Base-by-base conservation (phyloP, 2,888 invertebrate species). In the Drosophila kokeensis region DNA sequence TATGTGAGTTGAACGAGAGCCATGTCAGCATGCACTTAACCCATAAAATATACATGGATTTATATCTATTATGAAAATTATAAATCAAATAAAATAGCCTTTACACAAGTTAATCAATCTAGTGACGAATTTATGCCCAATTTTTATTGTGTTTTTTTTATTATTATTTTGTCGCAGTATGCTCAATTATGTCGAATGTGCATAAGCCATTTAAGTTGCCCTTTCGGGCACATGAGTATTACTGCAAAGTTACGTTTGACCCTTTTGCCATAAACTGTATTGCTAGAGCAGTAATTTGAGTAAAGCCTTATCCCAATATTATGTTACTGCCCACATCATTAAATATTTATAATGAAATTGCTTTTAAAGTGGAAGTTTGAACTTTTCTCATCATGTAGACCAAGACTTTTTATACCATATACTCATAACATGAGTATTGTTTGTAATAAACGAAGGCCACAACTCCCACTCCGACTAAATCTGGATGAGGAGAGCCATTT, bases 11-110 rank as follows among this genome's bases (percentile, higher is more conserved):
- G 27, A 5, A 38, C 24, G 24, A 15, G 27, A 15, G 15, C 24
- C 45, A 24, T 24, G 63, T 70, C 45, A 24, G 45, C 68, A 74
- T 76, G 73, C 71, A 79, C 73, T 71, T 79, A 73, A 73, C 79
- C 69, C 73, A 81, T 82, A 73, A 74, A 76, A 74, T 65, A 67
- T 64, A 67, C 63, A 86, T 29, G 18, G 24, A 29, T 49, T 49
- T 49, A 49, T 49, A 49, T 29, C 18, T 49, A 49, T 49, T 45
- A 45, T 45, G 45, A 24, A 24, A 45, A 45, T 45, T 45, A 45
- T 24, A 24, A 45, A 24, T 24, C 45, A 45, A 15, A 45, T 24
- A 15, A 15, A 24, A 45, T 45, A 8, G 24, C 15, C 4, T 8
- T 8, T 24, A 1, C 24, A 24, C 15, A 15, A 45, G 45, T 45